Conservation (phyloP, 2,888 invertebrate genomes). For the Seladonia tumulorum region DNA sequence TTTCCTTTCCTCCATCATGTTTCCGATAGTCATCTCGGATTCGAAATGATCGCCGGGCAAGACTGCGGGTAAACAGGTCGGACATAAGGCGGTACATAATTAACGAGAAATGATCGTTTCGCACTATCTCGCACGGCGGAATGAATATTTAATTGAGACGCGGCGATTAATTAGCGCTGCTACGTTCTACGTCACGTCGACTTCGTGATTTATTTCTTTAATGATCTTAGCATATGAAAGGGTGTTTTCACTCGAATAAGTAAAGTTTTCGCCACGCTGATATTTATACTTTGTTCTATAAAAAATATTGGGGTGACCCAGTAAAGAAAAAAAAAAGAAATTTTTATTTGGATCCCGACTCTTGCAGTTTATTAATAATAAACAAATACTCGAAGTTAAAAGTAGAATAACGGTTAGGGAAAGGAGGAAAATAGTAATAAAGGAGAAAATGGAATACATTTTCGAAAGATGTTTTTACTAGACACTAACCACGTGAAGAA, state of each 20-base stretch:
- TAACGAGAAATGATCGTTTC: background rate
- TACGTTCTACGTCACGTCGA: background rate
- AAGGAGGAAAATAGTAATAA: background rate
- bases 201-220: background rate
- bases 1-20: background rate
- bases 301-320: too few species aligned
- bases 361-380: background rate
- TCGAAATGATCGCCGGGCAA: constrained; percentile 6
- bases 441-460: too few species aligned
- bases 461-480: background rate
- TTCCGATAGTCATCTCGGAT: constrained; percentile 21
- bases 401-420: background rate
- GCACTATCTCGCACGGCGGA: background rate
- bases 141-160: constrained; percentile 40
- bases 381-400: background rate
- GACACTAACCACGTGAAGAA: background rate
- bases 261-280: too few species aligned
- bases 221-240: background rate
- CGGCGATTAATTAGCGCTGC: constrained; percentile 28
- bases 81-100: background rate
- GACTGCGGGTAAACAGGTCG: constrained; percentile 8
- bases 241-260: background rate
- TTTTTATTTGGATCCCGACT: too few species aligned
- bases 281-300: too few species aligned
- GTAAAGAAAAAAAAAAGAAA: too few species aligned